Percentiles rank a stretch among this genome's conserved stretches.
These are phyloP conservation scores for Oncorhynchus clarkii DNA, from an alignment of 2,113 vertebrate genomes.

Conservation along the genomic window DNA sequence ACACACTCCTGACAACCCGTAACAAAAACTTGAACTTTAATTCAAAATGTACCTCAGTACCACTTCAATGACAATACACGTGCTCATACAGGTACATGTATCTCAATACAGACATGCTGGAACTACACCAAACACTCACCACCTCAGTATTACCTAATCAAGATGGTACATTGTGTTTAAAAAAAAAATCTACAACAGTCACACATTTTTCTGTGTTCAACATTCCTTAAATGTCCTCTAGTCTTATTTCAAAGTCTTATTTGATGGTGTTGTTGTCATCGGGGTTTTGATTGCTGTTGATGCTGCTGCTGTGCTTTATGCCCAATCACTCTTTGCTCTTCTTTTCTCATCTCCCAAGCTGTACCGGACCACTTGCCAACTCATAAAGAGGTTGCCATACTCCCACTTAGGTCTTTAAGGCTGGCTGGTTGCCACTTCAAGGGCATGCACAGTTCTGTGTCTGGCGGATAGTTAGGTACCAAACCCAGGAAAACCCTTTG, in stretches of 20 bases:
- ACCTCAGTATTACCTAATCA: background rate
- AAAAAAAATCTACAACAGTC: background rate
- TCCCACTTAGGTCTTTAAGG: background rate
- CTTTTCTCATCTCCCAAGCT: constrained; percentile 2
- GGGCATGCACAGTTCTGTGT: background rate
- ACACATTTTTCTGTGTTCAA: background rate
- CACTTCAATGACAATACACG: too few relatives aligned
- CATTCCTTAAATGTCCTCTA: constrained; percentile 19
- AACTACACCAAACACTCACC: background rate
- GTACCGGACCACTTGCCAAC: constrained; percentile 4
- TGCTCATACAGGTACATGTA: background rate
- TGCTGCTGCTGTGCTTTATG: background rate
- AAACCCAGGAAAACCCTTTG: background rate
- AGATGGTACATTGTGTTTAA: constrained; percentile 11
- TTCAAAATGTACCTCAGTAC: too few relatives aligned
- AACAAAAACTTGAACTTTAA: too few relatives aligned
- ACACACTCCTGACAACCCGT: too few relatives aligned
- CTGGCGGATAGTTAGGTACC: background rate
- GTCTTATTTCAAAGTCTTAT: background rate
- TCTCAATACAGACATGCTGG: background rate
- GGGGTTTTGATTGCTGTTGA: constrained; percentile 23
- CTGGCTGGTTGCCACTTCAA: background rate
- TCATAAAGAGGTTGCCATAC: constrained; percentile 6
- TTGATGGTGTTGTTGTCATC: too few relatives aligned
- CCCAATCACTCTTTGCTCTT: background rate